These are phyloP conservation scores for Cliona cf. orientalis DNA, from an alignment of 37 sponge, comb jelly and placozoan genomes.

Conservation along the genomic window DNA sequence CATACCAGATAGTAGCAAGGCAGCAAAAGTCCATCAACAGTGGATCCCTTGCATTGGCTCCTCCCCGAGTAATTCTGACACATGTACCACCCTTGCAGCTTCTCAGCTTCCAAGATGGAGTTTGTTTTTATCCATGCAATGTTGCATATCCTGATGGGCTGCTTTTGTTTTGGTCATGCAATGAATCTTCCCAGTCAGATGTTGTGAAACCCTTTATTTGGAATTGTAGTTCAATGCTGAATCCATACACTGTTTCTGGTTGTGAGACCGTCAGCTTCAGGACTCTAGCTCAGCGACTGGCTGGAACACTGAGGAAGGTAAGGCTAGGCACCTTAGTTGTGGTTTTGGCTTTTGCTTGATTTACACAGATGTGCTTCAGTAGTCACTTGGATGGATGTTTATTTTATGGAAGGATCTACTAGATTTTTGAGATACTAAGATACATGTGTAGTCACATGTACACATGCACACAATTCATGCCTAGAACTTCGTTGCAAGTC, in stretches of 20 bases:
- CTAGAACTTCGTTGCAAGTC: no score
- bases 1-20: neutral
- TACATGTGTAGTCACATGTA: no score
- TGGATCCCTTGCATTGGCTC: constrained; percentile 17
- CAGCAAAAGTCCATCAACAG: neutral
- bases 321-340: neutral
- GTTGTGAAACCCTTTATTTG: neutral
- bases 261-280: constrained; percentile 15
- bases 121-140: constrained; percentile 26
- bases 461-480: no score
- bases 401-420: no score
- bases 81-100: constrained; percentile 31
- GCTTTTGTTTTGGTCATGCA: constrained; percentile 35
- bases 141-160: constrained; percentile 18
- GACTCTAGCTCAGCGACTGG: constrained; percentile 19
- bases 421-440: no score
- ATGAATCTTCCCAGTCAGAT: neutral
- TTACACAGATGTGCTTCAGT: no score
- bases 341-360: neutral
- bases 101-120: constrained; percentile 6
- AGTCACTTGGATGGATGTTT: no score
- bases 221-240: neutral
- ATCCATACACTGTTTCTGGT: neutral
- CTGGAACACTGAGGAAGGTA: constrained; percentile 44
- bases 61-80: constrained; percentile 11